Evolutionary conservation across 2,888 invertebrate genomes (phyloP).

Genomic region (Poecilobothrus nobilitatus): DNA sequence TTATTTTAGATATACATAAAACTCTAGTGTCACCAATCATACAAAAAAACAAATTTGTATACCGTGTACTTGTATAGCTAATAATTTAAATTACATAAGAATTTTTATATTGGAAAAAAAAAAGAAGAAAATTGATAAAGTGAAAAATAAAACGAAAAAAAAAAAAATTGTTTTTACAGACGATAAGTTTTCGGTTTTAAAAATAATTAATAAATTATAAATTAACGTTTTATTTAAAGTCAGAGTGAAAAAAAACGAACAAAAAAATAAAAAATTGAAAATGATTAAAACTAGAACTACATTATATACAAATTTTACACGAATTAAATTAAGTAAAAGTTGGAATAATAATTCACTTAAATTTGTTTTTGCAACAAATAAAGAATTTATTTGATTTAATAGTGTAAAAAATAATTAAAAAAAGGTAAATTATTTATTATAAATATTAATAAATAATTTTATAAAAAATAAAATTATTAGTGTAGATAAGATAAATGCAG

Average conservation of each 20-base stretch:
- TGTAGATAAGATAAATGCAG: neutral
- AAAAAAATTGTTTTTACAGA: neutral
- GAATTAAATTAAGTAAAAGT: neutral
- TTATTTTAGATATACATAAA: neutral
- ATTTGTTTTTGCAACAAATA: conserved; percentile 23
- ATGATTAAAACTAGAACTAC: conserved; percentile 3
- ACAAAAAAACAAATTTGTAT: too few species aligned
- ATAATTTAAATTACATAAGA: neutral
- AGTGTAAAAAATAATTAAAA: neutral
- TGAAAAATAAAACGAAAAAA: neutral
- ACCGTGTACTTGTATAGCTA: neutral
- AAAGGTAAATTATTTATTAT: too few species aligned
- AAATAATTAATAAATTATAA: neutral
- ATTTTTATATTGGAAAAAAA: neutral
- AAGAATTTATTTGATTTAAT: conserved; percentile 32
- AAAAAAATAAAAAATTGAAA: neutral
- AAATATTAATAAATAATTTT: neutral
- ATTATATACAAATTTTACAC: neutral
- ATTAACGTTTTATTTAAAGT: too few species aligned
- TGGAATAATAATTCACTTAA: neutral
- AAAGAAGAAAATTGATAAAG: neutral
- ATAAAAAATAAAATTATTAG: neutral
- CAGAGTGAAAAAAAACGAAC: neutral
- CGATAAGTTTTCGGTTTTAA: neutral
- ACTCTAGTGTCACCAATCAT: neutral